Evolutionary conservation across 1,140 invertebrate species (phyloP).

Genomic region (Aphelinus certus): DNA sequence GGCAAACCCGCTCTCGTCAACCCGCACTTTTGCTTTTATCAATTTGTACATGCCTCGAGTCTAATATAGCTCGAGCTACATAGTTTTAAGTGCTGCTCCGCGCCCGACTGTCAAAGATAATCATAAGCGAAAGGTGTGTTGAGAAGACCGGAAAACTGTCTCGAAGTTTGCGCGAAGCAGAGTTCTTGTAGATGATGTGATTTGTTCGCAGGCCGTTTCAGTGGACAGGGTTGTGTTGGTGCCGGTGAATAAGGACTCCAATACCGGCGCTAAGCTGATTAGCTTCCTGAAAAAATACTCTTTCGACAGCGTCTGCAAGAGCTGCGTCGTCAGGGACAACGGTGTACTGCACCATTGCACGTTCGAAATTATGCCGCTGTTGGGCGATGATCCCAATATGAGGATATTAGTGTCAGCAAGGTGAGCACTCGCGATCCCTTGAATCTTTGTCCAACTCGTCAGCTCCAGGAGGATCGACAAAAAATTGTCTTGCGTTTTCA

Average conservation of each 20-base stretch:
- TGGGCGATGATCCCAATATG: constrained; percentile 17
- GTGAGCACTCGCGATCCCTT: constrained; percentile 40
- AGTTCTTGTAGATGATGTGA: neutral
- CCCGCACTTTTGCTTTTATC: too few species aligned
- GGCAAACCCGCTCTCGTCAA: too few species aligned
- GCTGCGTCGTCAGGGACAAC: constrained; percentile 44
- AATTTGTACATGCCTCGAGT: too few species aligned
- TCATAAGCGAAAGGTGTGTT: neutral
- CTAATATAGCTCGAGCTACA: too few species aligned
- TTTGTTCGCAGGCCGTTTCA: constrained; percentile 39
- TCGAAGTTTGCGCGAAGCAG: too few species aligned
- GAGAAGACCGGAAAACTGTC: neutral
- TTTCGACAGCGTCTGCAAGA: constrained; percentile 46
- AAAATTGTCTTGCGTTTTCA: neutral
- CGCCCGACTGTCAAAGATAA: too few species aligned
- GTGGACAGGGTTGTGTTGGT: constrained; percentile 48
- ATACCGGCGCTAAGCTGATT: constrained; percentile 33
- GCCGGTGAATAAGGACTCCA: constrained; percentile 27
- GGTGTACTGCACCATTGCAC: constrained; percentile 49
- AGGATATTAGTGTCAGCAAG: constrained; percentile 50
- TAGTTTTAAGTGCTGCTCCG: too few species aligned
- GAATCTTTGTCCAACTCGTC: too few species aligned
- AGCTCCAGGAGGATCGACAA: too few species aligned
- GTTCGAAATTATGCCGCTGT: constrained; percentile 48
- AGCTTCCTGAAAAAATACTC: constrained; percentile 45